Base-by-base conservation (phyloP, 1,140 invertebrate species). In the Anadara kagoshimensis region DNA sequence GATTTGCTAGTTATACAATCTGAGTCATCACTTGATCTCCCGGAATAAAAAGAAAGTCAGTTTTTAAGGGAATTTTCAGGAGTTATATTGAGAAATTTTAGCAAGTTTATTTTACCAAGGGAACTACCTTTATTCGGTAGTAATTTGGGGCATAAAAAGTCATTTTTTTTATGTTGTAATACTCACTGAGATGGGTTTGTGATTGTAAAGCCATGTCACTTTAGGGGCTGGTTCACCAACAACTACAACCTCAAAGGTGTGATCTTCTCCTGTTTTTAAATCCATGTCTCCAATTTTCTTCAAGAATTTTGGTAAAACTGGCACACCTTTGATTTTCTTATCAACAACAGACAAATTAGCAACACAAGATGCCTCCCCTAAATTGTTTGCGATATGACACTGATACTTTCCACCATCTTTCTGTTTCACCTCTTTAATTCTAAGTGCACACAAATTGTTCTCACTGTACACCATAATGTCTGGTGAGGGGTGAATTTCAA, bases 111-210 rank as follows among this genome's bases (percentile, higher is more conserved):
- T n/a, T n/a, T n/a, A n/a, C n/a, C n/a, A n/a, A n/a, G n/a, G n/a
- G n/a, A n/a, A n/a, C n/a, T n/a, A n/a, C n/a, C n/a, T n/a, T n/a
- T n/a, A n/a, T n/a, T n/a, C n/a, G n/a, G n/a, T n/a, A n/a, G n/a
- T n/a, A n/a, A n/a, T n/a, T n/a, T n/a, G n/a, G n/a, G n/a, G n/a
- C n/a, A n/a, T n/a, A n/a, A n/a, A n/a, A n/a, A n/a, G n/a, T n/a
- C n/a, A n/a, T n/a, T n/a, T n/a, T n/a, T n/a, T n/a, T n/a, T n/a
- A n/a, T n/a, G n/a, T 36, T 36, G 14, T 16, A n/a, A 26, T 93
- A 83, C 80, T 79, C 75, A 85, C 83, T 63, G 79, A 79, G 16
- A 98, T 88, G 47, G 94, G 94, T 85, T 94, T 93, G 83, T 96
- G 96, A 84, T 97, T 96, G 85, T 90, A 91, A 76, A 69, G 76